Conservation (phyloP, 2,797 vertebrate species). For the Triplophysa yarkandensis region DNA sequence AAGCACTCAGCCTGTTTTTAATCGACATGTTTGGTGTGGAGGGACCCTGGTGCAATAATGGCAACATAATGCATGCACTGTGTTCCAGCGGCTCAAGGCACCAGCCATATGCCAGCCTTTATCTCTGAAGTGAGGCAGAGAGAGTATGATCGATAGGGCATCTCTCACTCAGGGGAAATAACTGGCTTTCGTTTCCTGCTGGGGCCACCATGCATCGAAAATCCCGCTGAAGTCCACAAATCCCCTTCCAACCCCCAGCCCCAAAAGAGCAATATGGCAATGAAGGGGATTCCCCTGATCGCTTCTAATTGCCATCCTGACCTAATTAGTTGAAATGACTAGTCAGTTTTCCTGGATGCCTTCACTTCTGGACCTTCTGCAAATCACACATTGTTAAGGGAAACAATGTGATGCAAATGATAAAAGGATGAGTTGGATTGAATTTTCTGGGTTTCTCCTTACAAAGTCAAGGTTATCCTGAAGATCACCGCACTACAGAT, state of each 20-base stretch:
- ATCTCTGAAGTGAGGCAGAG: conserved; percentile 15
- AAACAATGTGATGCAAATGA: conserved; percentile 11
- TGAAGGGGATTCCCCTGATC: conserved; percentile 43
- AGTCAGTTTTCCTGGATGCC: conserved; percentile 23
- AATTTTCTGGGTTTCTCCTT: background rate
- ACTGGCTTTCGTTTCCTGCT: conserved; percentile 27
- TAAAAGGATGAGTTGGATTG: background rate
- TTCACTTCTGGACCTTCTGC: conserved; percentile 27
- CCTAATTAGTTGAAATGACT: conserved; percentile 47
- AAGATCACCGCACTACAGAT: conserved; percentile 1
- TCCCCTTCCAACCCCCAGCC: background rate
- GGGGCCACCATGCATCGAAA: conserved; percentile 32
- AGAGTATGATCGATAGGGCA: conserved; percentile 36
- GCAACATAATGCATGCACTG: conserved; percentile 41
- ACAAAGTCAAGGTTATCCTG: background rate
- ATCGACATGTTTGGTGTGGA: conserved; percentile 23
- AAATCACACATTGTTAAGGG: background rate
- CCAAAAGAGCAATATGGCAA: conserved; percentile 27
- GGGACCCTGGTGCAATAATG: conserved; percentile 27
- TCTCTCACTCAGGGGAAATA: conserved; percentile 56
- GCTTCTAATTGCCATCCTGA: conserved; percentile 51
- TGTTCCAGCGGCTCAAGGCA: conserved; percentile 21
- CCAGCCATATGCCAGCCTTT: conserved; percentile 20
- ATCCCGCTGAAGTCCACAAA: conserved; percentile 25
- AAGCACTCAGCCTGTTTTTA: conserved; percentile 8